Conservation (phyloP, 2,113 vertebrate genomes). For the Odocoileus hemionus region DNA sequence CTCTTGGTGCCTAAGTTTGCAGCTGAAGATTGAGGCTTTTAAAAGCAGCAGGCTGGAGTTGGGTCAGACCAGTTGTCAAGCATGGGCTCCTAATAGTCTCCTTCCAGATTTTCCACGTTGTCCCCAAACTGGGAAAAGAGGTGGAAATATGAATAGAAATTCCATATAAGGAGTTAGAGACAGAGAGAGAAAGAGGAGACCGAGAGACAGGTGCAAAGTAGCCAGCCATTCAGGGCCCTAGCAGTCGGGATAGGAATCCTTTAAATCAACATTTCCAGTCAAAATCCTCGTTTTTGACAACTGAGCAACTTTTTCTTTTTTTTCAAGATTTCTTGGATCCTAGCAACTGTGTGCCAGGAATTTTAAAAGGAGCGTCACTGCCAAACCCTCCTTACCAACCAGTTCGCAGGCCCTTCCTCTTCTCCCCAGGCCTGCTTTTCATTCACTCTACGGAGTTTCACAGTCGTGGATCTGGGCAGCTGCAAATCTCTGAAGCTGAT, state of each 20-base stretch:
- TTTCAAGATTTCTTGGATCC: slow-evolving; percentile 40
- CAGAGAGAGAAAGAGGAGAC: accelerated
- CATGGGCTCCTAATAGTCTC: not conserved
- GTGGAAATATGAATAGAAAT: not conserved
- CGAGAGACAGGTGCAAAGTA: accelerated
- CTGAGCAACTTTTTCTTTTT: not conserved
- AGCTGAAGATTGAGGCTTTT: accelerated
- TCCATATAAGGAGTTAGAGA: not conserved
- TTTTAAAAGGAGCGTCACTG: not conserved
- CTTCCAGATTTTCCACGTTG: not conserved
- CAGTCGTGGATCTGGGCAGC: not conserved
- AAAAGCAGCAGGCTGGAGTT: not conserved
- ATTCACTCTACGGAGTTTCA: not conserved
- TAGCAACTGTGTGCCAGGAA: not conserved
- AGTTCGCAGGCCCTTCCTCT: not conserved
- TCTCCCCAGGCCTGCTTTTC: not conserved
- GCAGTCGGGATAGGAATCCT: not conserved
- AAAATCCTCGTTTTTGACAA: not conserved
- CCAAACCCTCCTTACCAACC: slow-evolving; percentile 4
- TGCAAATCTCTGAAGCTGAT: not conserved
- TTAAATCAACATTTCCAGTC: not conserved
- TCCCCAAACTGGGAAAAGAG: not conserved
- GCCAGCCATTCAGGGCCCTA: not conserved
- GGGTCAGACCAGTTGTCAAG: not conserved
- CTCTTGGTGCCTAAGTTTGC: accelerated